Conservation (phyloP, 2,888 invertebrate species). For the Magallana nippona region DNA sequence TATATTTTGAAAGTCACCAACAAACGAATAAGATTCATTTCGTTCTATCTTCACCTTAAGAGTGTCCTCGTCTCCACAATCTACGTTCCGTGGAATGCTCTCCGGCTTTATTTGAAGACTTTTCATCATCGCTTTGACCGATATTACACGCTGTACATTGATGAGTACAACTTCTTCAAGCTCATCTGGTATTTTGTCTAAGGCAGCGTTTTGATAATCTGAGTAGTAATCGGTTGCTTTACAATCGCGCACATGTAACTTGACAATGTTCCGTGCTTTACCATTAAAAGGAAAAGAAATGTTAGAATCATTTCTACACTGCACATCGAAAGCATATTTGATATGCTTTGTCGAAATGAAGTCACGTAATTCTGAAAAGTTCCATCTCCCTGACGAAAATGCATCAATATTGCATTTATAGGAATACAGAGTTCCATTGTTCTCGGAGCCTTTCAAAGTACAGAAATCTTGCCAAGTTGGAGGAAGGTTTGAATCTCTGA, state of each 20-base stretch:
- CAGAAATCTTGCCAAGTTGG: too few relatives aligned
- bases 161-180: constrained; percentile 50
- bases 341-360: too few relatives aligned
- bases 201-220: constrained; percentile 46
- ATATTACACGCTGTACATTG: constrained; percentile 45
- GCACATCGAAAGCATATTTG: too few relatives aligned
- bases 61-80: constrained; percentile 59
- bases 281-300: constrained; percentile 60
- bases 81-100: constrained; percentile 50
- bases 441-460: too few relatives aligned
- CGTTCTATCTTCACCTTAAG: constrained; percentile 51
- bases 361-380: too few relatives aligned
- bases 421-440: too few relatives aligned
- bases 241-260: constrained; percentile 54
- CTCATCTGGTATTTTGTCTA: constrained; percentile 53
- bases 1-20: neutral
- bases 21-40: constrained; percentile 53
- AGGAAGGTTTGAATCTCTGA: too few relatives aligned
- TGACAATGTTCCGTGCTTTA: constrained; percentile 54
- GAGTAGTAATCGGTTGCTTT: constrained; percentile 51
- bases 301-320: constrained; percentile 29
- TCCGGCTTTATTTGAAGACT: constrained; percentile 45
- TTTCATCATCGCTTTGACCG: neutral
- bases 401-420: too few relatives aligned
- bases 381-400: too few relatives aligned